Evolutionary conservation across 2,113 vertebrate species (phyloP).

Genomic region (Anguilla rostrata): DNA sequence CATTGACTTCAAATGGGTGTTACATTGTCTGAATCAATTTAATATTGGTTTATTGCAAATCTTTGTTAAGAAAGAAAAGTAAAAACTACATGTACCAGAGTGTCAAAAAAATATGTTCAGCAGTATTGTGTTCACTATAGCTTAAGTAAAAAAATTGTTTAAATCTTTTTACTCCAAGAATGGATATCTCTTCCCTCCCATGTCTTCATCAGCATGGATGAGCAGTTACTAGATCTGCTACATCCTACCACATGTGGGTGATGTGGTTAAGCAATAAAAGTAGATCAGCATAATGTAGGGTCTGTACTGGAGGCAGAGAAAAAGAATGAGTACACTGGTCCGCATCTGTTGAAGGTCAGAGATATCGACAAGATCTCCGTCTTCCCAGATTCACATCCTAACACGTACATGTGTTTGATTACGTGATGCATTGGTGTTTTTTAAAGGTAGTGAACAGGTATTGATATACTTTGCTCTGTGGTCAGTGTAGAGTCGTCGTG

Average conservation of each 20-base stretch:
- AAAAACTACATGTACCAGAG: not conserved
- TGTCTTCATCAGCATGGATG: too few species aligned
- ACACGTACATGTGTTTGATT: not conserved
- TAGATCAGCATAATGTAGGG: not conserved
- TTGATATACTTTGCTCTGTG: not conserved
- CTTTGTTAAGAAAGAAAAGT: not conserved
- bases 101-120: too few species aligned
- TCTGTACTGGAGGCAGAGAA: not conserved
- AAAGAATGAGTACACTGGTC: not conserved
- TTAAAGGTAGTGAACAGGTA: not conserved
- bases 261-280: too few species aligned
- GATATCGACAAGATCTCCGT: not conserved
- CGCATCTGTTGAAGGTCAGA: not conserved
- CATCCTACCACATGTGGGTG: too few species aligned
- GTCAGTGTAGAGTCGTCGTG: slow-evolving; percentile 9
- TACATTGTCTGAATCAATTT: slow-evolving; percentile 5
- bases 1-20: not conserved
- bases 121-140: not conserved
- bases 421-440: not conserved
- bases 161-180: too few species aligned
- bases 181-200: too few species aligned
- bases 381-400: not conserved
- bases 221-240: too few species aligned
- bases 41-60: not conserved
- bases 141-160: too few species aligned